phyloP scores from a whole-genome alignment of 2,113 vertebrate genomes.

The Condylura cristata region DNA sequence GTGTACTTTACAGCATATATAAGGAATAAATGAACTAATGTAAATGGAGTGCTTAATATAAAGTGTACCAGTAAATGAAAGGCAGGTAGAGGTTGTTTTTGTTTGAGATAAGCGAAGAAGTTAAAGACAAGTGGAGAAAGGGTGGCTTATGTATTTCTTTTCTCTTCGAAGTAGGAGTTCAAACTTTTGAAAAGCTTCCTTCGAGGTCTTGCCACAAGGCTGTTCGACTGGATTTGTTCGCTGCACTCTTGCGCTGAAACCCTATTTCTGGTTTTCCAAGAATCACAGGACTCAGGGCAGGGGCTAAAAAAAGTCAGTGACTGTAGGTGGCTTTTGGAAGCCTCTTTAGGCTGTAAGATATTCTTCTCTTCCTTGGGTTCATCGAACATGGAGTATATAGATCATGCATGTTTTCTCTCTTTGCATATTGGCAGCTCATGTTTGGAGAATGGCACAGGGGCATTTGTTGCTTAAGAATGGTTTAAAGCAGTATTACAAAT shows the following conservation, averaged over 20 bases:
- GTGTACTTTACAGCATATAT: not conserved
- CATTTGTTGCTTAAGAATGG: not conserved
- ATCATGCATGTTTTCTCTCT: not conserved
- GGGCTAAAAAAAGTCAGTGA: not conserved
- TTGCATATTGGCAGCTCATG: not conserved
- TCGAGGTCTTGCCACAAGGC: too few relatives aligned
- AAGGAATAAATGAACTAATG: not conserved
- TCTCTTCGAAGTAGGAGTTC: not conserved
- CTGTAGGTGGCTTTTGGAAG: not conserved
- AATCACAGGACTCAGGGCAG: not conserved
- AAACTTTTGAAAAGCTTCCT: not conserved
- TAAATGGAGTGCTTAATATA: not conserved
- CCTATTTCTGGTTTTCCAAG: not conserved
- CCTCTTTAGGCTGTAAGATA: fast-evolving
- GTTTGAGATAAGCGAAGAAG: not conserved
- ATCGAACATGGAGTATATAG: not conserved
- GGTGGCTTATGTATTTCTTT: not conserved
- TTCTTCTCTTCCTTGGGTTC: not conserved
- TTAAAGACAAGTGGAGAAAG: not conserved
- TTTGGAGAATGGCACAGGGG: not conserved
- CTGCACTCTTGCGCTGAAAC: not conserved
- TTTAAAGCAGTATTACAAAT: not conserved
- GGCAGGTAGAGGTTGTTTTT: not conserved
- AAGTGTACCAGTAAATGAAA: not conserved
- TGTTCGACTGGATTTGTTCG: not conserved